Evolutionary conservation across 1,140 invertebrate genomes (phyloP).

Genomic region (Yoshiicerus persimilis): DNA sequence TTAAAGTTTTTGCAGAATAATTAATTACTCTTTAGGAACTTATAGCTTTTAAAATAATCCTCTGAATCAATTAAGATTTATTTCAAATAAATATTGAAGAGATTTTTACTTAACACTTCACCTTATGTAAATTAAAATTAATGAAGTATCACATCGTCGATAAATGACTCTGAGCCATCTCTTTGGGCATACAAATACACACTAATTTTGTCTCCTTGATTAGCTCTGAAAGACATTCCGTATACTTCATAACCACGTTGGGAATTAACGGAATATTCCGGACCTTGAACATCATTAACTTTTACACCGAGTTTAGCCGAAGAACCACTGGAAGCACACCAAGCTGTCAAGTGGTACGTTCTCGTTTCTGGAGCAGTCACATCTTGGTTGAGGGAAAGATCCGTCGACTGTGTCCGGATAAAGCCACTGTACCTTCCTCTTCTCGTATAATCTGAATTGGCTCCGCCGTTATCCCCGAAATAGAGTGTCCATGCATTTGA

Average conservation of each 20-base stretch:
- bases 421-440: conserved; percentile 1
- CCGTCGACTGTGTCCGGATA: not conserved
- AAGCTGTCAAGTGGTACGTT: conserved; percentile 19
- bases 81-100: too few relatives aligned
- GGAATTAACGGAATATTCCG: not conserved
- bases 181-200: not conserved
- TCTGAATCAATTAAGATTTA: too few relatives aligned
- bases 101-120: not conserved
- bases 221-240: conserved; percentile 20
- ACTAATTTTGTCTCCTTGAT: conserved; percentile 18
- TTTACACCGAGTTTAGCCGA: conserved; percentile 27
- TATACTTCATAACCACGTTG: conserved; percentile 7
- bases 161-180: not conserved
- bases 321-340: conserved; percentile 20
- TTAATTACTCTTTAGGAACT: too few relatives aligned
- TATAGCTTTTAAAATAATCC: too few relatives aligned
- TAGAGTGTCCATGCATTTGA: not conserved
- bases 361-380: not conserved
- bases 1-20: too few relatives aligned
- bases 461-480: not conserved
- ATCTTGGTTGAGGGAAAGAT: conserved; percentile 20
- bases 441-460: not conserved
- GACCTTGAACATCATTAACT: conserved; percentile 32
- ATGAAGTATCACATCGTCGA: conserved; percentile 17
- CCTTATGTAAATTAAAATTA: too few relatives aligned